Evolutionary conservation across 2,888 invertebrate genomes (phyloP), one percentile per base, ranked within the genome.

Genomic region (Mythimna pallens): DNA sequence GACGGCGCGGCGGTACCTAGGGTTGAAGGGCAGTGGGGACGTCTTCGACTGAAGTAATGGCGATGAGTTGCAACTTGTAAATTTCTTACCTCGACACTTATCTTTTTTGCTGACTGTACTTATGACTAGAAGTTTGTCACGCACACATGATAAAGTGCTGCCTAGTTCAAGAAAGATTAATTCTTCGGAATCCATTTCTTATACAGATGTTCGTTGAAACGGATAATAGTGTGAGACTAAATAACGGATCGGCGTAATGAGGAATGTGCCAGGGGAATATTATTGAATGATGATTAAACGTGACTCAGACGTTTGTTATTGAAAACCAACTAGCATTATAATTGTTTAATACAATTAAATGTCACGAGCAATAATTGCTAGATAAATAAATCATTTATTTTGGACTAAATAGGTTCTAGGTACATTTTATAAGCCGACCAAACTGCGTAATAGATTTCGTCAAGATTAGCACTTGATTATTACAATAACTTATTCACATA

Each of bases 111-210:
- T 47, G 14, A n/a, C 47, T 30, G 17, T 63, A 55, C 17, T 2
- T n/a, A 36, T n/a, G 4, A 1, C 17, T 54, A 7, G 10, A 25
- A 22, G 5, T 40, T 22, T 47, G 30, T 61, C 57, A 65, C 52
- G 14, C 50, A 14, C 30, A 36, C 9, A 36, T 65, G 64, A 58
- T 52, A 54, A 67, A 70, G 59, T 59, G 30, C 34, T 34, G 17
- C 62, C 55, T 64, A 64, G 52, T 70, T 55, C 7, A 25, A 6
- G 0, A 50, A 81, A 50, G 30, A 70, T 58, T 30, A 59, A 57
- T 67, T 66, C 55, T 22, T 58, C 8, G 17, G 43, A 40, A 62
- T 67, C 50, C 14, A 58, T 20, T 30, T 67, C 47, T 63, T 61
- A 43, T 30, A 30, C 12, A 22, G 30, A 55, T 2, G 12, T 50